Conservation (phyloP, 2,797 vertebrate species). For the Scomberomorus guttatus region DNA sequence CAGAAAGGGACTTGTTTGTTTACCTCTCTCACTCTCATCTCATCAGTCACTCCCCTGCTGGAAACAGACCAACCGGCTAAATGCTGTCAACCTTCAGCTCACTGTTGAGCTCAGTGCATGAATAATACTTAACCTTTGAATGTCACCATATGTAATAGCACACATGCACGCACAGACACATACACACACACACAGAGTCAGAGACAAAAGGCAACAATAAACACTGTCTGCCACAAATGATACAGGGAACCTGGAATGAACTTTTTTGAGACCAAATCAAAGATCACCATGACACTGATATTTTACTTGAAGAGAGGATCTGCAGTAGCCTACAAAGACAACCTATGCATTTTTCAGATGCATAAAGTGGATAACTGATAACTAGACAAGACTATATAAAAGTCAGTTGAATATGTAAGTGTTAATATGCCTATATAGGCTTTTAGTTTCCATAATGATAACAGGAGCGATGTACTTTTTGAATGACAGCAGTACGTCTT, state of each 20-base stretch:
- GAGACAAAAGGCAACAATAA: too few relatives aligned
- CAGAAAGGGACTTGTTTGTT: slow-evolving; percentile 22
- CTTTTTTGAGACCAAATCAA: background rate
- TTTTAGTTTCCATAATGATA: background rate
- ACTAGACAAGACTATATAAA: too few relatives aligned
- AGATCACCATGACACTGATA: background rate
- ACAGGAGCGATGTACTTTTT: background rate
- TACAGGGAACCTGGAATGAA: background rate
- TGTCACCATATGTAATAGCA: slow-evolving; percentile 27
- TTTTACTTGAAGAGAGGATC: background rate
- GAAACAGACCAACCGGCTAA: slow-evolving; percentile 39
- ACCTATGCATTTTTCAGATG: background rate
- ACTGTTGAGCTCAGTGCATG: slow-evolving; percentile 21
- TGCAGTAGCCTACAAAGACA: background rate
- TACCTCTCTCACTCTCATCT: slow-evolving; percentile 28
- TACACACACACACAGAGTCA: background rate
- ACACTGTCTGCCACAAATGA: too few relatives aligned
- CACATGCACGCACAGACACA: background rate
- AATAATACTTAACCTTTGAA: slow-evolving; percentile 54
- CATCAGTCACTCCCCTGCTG: slow-evolving; percentile 32
- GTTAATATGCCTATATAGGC: too few relatives aligned
- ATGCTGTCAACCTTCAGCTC: slow-evolving; percentile 24
- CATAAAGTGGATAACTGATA: background rate
- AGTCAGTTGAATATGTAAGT: too few relatives aligned
- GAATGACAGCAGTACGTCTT: slow-evolving; percentile 1